phyloP scores from a whole-genome alignment of 2,888 invertebrate species.

The Caenorhabditis auriculariae region DNA sequence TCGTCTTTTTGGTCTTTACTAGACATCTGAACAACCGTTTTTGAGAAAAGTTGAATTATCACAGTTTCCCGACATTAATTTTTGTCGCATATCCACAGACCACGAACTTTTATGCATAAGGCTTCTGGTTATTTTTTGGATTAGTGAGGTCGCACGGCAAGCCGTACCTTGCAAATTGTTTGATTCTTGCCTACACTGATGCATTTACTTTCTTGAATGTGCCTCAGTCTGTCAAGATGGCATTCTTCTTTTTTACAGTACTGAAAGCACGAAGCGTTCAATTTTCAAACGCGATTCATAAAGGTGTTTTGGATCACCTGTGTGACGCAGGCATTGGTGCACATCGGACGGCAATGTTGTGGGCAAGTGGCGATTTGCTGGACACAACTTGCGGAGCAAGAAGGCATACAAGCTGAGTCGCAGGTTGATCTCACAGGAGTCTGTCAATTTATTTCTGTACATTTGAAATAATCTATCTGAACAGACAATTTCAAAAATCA shows the following conservation, averaged over 20 bases:
- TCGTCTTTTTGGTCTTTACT: too few species aligned
- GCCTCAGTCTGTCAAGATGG: too few species aligned
- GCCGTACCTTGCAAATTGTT: background rate
- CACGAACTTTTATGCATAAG: too few species aligned
- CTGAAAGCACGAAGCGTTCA: background rate
- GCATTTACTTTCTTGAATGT: background rate
- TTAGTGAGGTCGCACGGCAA: too few species aligned
- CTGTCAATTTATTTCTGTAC: slow-evolving; percentile 2
- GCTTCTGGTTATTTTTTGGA: too few species aligned
- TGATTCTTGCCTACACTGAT: background rate
- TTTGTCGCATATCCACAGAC: too few species aligned
- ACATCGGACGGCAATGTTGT: slow-evolving; percentile 42
- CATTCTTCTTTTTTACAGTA: background rate
- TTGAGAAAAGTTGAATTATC: too few species aligned
- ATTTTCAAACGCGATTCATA: background rate
- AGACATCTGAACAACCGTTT: too few species aligned
- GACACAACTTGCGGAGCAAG: slow-evolving; percentile 33
- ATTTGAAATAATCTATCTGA: background rate
- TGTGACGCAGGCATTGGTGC: slow-evolving; percentile 40
- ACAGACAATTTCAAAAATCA: background rate
- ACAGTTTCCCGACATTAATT: too few species aligned
- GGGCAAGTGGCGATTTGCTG: slow-evolving; percentile 38
- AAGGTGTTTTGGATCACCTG: slow-evolving; percentile 7
- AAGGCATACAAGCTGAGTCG: slow-evolving; percentile 46
- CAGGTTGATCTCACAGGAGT: slow-evolving; percentile 24